Evolutionary conservation across 1,140 invertebrate species (phyloP), one percentile per base, ranked within the genome.

Genomic region (Drosophila mojavensis): DNA sequence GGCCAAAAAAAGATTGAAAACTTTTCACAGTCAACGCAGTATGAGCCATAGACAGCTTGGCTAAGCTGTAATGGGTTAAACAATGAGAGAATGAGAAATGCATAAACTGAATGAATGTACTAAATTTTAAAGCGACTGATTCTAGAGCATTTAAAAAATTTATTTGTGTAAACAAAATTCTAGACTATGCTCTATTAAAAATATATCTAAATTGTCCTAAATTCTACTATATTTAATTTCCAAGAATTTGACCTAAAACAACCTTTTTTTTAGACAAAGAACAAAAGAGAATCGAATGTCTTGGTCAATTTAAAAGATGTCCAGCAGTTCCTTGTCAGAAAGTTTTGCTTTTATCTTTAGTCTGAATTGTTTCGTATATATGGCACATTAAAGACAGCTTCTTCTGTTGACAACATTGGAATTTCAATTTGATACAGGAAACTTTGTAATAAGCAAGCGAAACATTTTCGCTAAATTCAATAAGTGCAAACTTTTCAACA

Each of bases 401-500:
- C 41, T 5, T 20, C 33, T 36, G 11, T 15, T 36, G 43, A 73
- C 64, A 69, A 45, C 41, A 43, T 41, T 63, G 53, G 72, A 69
- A 75, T 75, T 69, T 63, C 72, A 75, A 75, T 75, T 74, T 62
- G 10, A 11, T 20, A 5, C 36, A 45, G 13, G 26, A 69, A 74
- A 74, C 65, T 62, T 74, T 74, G 33, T 51, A 68, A 62, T 62
- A 68, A 30, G 43, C 41, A 43, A 67, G 64, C 39, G 41, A 47
- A 67, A 73, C 64, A 73, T 61, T 74, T 62, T 56, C 63, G 24
- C 51, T 51, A 68, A 75, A 75, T 70, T 75, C 72, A 75, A 75
- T 75, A 75, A 75, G 58, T 54, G 60, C 39, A 69, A 75, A 75
- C 53, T 75, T 75, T 69, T 51, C n/a, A 56, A 24, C 36, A 68